Conservation (phyloP, 2,888 invertebrate species). For the Tetramorium bicarinatum region DNA sequence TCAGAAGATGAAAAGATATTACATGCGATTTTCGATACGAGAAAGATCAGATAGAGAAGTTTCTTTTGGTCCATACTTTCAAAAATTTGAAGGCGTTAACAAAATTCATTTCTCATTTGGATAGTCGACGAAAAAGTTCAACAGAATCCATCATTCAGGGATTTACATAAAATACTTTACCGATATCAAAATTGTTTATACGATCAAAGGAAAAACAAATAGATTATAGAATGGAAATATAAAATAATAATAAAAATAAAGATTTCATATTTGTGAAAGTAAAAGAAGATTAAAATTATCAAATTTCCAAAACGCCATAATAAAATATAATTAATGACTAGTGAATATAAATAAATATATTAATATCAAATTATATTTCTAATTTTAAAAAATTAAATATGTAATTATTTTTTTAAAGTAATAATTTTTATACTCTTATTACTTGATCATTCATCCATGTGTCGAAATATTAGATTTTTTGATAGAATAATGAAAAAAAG, state of each 20-base stretch:
- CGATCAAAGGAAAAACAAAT: constrained; percentile 46
- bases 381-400: constrained; percentile 2
- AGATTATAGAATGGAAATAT: constrained; percentile 3
- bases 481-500: not conserved
- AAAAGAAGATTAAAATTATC: not conserved
- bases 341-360: no score
- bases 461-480: not conserved
- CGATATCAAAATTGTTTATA: constrained; percentile 47
- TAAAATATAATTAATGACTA: not conserved
- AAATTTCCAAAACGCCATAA: not conserved
- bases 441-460: not conserved
- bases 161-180: constrained; percentile 28
- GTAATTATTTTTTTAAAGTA: not conserved
- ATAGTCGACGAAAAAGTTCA: not conserved
- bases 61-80: not conserved
- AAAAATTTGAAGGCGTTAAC: not conserved
- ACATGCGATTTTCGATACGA: not conserved
- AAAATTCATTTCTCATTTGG: constrained; percentile 6
- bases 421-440: not conserved
- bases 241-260: constrained; percentile 5
- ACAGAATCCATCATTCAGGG: not conserved
- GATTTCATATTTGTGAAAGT: not conserved
- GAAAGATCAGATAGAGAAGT: not conserved
- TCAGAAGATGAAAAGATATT: not conserved
- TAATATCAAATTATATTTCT: not conserved